Percentiles rank a stretch among this genome's conserved stretches.
Evolutionary conservation across 2,113 vertebrate species (phyloP).

Genomic region (Lepus americanus): DNA sequence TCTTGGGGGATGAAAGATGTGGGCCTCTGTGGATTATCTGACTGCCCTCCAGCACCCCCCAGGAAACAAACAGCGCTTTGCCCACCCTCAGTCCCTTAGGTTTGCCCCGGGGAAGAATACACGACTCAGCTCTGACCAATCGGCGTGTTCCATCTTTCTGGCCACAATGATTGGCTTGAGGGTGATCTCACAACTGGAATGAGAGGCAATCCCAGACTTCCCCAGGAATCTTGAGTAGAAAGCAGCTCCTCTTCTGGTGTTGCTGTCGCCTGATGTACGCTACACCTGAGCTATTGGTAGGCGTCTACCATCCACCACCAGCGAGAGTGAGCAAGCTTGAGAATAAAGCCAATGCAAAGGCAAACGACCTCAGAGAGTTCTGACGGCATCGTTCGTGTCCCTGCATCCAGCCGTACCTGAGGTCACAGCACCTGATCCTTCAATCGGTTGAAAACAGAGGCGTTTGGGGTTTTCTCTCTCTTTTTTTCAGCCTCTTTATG

Average conservation of each 20-base stretch:
- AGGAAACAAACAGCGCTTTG: neutral
- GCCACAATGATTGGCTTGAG: neutral
- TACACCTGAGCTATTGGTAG: rapidly evolving
- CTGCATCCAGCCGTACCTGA: slow-evolving; percentile 19
- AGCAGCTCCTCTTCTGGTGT: neutral
- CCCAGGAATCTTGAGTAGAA: neutral
- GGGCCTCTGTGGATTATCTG: neutral
- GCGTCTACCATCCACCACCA: neutral
- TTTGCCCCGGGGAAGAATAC: neutral
- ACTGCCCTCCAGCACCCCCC: rapidly evolving
- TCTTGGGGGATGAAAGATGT: neutral
- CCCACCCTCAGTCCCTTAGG: neutral
- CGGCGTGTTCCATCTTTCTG: neutral
- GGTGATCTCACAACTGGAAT: neutral
- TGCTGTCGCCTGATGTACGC: rapidly evolving
- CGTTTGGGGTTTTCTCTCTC: neutral
- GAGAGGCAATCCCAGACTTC: neutral
- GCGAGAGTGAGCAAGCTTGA: neutral
- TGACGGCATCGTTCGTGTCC: neutral
- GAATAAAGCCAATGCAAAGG: neutral
- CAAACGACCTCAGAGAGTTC: neutral
- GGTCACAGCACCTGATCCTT: neutral
- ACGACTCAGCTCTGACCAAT: neutral
- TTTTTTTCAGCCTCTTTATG: neutral
- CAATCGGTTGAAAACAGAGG: neutral